Conservation (phyloP, 2,888 invertebrate species). For the Scrobipalpa atriplicella region DNA sequence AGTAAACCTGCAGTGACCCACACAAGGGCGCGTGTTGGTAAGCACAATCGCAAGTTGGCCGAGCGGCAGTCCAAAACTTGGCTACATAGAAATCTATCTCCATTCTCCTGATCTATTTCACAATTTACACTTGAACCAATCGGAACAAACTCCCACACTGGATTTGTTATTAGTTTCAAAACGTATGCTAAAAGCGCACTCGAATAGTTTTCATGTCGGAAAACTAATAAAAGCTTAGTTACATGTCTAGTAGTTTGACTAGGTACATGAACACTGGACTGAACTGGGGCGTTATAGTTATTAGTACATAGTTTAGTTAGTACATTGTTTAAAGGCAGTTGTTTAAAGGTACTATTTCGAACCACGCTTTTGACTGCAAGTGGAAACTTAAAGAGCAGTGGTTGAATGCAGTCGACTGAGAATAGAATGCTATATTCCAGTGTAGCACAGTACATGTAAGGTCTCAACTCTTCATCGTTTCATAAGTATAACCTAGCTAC, state of each 20-base stretch:
- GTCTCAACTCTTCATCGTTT: no score
- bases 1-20: no score
- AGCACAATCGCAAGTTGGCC: no score
- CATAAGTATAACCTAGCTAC: no score
- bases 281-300: slow-evolving; percentile 7
- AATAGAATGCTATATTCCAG: no score
- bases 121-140: neutral
- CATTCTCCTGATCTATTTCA: neutral
- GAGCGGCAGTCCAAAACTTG: no score
- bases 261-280: slow-evolving; percentile 4
- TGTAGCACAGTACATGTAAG: no score
- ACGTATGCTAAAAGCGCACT: neutral
- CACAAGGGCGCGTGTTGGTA: no score
- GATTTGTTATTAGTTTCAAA: neutral
- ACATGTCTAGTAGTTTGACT: neutral
- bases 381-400: no score
- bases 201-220: slow-evolving; percentile 3
- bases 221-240: slow-evolving; percentile 14
- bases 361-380: no score
- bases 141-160: neutral
- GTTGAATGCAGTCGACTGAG: no score
- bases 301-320: neutral
- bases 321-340: neutral
- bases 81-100: no score
- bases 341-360: neutral